Percentiles rank a stretch among this genome's conserved stretches.
Conservation (phyloP, 2,797 vertebrate species). For the Leucoraja ocellata region DNA sequence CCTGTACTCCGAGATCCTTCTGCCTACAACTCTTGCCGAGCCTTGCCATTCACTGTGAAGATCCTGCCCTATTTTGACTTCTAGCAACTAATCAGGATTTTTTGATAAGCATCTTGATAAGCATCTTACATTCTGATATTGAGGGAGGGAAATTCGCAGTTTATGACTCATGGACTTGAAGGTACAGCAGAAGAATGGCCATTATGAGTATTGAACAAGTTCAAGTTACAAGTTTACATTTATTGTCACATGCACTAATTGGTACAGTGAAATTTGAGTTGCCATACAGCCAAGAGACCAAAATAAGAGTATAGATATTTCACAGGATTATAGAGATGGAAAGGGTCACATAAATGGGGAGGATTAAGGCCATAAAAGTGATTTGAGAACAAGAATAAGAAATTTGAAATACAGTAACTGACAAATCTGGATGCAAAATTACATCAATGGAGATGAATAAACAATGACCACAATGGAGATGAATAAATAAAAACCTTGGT, state of each 20-base stretch:
- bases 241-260: no score
- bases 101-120: no score
- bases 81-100: no score
- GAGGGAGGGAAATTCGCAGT: neutral
- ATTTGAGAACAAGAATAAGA: neutral
- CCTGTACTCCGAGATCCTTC: no score
- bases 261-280: no score
- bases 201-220: neutral
- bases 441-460: neutral
- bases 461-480: neutral
- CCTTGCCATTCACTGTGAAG: no score
- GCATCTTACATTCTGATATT: neutral
- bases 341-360: no score
- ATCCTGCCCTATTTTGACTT: no score
- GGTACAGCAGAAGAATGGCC: no score
- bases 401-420: neutral
- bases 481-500: neutral
- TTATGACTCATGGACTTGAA: neutral
- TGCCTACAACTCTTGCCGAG: no score
- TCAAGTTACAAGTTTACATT: no score
- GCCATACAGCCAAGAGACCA: neutral
- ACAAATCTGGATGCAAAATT: neutral
- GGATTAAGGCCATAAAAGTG: no score
- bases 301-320: neutral
- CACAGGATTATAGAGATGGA: neutral